Conservation (phyloP, 2,888 invertebrate species). For the Drosophila imparisetae region DNA sequence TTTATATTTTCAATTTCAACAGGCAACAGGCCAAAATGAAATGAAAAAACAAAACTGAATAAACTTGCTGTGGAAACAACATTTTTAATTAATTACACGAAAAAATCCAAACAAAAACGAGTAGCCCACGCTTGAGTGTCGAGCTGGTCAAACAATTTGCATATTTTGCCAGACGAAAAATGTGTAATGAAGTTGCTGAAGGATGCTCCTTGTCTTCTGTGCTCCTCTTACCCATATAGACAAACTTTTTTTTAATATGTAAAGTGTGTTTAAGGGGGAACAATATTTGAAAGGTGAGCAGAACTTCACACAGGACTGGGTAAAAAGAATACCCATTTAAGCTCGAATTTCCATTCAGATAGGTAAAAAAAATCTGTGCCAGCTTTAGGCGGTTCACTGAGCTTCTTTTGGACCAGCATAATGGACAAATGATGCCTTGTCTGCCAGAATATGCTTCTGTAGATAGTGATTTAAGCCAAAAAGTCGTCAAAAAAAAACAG, state of each 20-base stretch:
- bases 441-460: neutral
- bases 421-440: conserved; percentile 1
- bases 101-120: conserved; percentile 58
- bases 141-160: conserved; percentile 73
- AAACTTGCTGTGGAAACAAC: conserved; percentile 67
- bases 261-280: conserved; percentile 61
- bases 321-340: conserved; percentile 36
- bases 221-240: conserved; percentile 10
- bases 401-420: conserved; percentile 18
- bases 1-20: conserved; percentile 63
- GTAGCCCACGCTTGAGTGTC: conserved; percentile 41
- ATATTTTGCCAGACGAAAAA: conserved; percentile 56
- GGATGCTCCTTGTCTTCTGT: conserved; percentile 43
- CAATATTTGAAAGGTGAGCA: conserved; percentile 33
- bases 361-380: conserved; percentile 43
- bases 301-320: conserved; percentile 5
- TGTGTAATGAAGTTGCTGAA: conserved; percentile 65
- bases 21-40: conserved; percentile 38
- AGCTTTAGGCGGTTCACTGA: conserved; percentile 38
- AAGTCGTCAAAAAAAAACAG: neutral
- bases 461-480: neutral
- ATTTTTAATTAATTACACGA: conserved; percentile 77
- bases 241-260: conserved; percentile 71
- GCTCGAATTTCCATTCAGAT: conserved; percentile 42
- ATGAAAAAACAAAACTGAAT: conserved; percentile 11